Evolutionary conservation across 2,113 vertebrate genomes (phyloP).

Genomic region (Thalassarche chlororhynchos): DNA sequence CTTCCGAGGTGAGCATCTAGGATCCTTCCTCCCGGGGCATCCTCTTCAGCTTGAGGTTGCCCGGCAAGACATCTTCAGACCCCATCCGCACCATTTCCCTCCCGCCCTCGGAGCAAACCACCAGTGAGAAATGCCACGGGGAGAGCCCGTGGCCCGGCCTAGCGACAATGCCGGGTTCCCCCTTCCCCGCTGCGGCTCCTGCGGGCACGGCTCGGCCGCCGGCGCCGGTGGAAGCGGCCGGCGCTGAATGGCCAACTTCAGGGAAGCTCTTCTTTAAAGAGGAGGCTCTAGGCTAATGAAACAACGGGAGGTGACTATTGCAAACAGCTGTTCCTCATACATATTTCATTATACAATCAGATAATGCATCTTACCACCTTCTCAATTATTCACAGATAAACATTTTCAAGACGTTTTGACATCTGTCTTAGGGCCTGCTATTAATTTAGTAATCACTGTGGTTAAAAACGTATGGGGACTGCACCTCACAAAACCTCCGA

Average conservation of each 20-base stretch:
- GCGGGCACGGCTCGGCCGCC: not conserved
- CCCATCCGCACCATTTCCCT: not conserved
- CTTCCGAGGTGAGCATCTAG: not conserved
- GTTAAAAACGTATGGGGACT: slow-evolving; percentile 84
- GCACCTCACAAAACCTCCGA: slow-evolving; percentile 58
- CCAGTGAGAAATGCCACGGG: not conserved
- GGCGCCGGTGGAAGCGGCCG: not conserved
- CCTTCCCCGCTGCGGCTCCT: not conserved
- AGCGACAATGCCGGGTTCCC: not conserved
- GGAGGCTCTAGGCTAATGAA: slow-evolving; percentile 67
- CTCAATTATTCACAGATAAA: slow-evolving; percentile 92
- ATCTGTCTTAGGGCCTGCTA: slow-evolving; percentile 88
- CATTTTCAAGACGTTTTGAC: slow-evolving; percentile 93
- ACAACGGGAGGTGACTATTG: slow-evolving; percentile 73
- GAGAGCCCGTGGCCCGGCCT: not conserved
- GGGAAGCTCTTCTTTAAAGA: slow-evolving; percentile 35
- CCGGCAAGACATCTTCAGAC: not conserved
- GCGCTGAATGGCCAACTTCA: slow-evolving; percentile 12
- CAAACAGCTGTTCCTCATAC: slow-evolving; percentile 93
- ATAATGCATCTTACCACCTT: slow-evolving; percentile 87
- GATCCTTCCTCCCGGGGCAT: not conserved
- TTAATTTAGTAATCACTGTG: slow-evolving; percentile 84
- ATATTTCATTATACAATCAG: slow-evolving; percentile 92
- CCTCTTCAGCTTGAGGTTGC: not conserved
- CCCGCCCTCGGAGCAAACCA: not conserved